Percentiles rank a stretch among this genome's conserved stretches.
Conservation (phyloP, 2,113 vertebrate genomes). For the Barbus barbus region DNA sequence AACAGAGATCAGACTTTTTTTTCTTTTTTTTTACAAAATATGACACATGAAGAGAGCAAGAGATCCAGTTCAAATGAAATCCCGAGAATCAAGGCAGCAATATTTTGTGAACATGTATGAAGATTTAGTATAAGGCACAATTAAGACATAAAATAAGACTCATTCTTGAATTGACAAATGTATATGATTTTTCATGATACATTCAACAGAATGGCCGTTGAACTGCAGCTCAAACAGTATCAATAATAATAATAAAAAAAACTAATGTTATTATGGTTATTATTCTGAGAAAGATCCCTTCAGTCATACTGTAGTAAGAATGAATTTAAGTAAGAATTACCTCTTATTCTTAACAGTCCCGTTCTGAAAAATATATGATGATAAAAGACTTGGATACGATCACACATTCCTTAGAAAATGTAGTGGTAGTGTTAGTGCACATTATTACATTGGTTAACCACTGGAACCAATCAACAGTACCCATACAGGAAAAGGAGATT, state of each 20-base stretch:
- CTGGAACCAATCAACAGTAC: neutral
- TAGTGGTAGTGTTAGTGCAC: conserved; percentile 15
- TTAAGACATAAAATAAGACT: neutral
- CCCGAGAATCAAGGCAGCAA: neutral
- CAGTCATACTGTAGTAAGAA: neutral
- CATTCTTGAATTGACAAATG: neutral
- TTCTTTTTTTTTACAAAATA: neutral
- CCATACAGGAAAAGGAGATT: conserved; percentile 2
- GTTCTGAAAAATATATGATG: conserved; percentile 2
- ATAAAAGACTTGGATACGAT: neutral
- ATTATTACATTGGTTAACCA: conserved; percentile 27
- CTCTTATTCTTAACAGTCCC: neutral
- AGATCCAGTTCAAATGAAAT: neutral
- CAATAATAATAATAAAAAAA: neutral
- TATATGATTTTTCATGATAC: neutral
- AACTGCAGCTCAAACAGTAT: neutral
- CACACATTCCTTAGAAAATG: conserved; percentile 6
- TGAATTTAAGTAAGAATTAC: too few relatives aligned
- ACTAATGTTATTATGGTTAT: neutral
- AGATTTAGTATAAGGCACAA: conserved; percentile 2
- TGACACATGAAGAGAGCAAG: neutral
- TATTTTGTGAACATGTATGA: conserved; percentile 18
- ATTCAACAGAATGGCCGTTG: neutral
- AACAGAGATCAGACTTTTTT: neutral
- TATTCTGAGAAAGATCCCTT: neutral